Evolutionary conservation across 2,888 invertebrate genomes (phyloP).

Genomic region (Antitype chi): DNA sequence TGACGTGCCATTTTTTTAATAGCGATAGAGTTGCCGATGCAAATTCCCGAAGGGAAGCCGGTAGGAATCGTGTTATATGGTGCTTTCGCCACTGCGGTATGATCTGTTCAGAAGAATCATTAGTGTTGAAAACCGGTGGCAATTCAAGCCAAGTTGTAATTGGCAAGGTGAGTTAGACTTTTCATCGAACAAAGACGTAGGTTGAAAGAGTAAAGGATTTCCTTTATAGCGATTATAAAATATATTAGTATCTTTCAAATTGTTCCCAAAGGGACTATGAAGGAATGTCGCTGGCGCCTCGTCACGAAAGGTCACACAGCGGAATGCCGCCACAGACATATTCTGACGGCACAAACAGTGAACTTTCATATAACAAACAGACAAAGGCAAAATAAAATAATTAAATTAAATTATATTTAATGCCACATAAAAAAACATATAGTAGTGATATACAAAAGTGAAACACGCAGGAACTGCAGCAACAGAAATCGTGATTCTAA

Average conservation of each 20-base stretch:
- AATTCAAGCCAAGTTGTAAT: not conserved
- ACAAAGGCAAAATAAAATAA: slow-evolving; percentile 25
- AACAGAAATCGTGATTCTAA: not conserved
- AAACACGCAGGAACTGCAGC: slow-evolving; percentile 8
- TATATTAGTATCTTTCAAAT: not conserved
- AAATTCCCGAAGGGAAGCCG: no score
- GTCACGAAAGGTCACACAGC: slow-evolving; percentile 71
- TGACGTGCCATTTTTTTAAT: no score
- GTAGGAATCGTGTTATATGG: no score
- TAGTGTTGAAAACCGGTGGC: not conserved
- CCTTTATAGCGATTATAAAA: not conserved
- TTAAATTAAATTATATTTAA: no score
- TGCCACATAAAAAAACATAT: not conserved
- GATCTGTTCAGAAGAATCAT: not conserved
- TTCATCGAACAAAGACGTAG: not conserved
- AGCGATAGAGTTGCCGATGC: no score
- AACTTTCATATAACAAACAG: slow-evolving; percentile 58
- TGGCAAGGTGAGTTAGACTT: not conserved
- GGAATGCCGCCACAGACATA: slow-evolving; percentile 69
- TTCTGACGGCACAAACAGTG: slow-evolving; percentile 71
- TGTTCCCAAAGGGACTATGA: slow-evolving; percentile 33
- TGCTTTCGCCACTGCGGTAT: no score
- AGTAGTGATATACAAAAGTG: not conserved
- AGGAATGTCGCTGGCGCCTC: slow-evolving; percentile 64
- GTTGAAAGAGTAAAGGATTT: not conserved